Base-by-base conservation (phyloP, 1,140 invertebrate genomes). In the Pygmarrhopalites habei region DNA sequence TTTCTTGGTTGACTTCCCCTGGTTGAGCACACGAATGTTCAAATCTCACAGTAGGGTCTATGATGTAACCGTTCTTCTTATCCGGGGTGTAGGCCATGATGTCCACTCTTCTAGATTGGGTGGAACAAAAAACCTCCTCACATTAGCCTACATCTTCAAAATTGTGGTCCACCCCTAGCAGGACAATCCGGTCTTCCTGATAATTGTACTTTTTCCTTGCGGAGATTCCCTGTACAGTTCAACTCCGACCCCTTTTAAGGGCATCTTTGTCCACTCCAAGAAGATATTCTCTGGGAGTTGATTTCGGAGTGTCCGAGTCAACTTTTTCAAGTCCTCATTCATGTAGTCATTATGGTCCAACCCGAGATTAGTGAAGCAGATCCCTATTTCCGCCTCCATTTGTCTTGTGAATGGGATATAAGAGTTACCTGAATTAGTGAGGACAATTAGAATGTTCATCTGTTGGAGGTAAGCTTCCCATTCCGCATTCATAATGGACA, bases 101-200 rank as follows among this genome's bases (percentile, higher is more conserved):
- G 32, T 35, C 32, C 5, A 35, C 32, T 35, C 32, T n/a, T n/a
- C n/a, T n/a, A n/a, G n/a, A n/a, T n/a, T n/a, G n/a, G n/a, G n/a
- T n/a, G n/a, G n/a, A n/a, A n/a, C n/a, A n/a, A n/a, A n/a, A n/a
- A n/a, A n/a, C n/a, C n/a, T n/a, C n/a, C n/a, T 41, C 1, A 47
- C 57, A 44, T 46, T 58, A 1, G 57, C 57, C 1, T 35, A 46
- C 57, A 58, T 58, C 47, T 58, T 44, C 2, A 58, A 19, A 19
- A 26, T 10, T 1, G 26, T n/a, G 3, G 15, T 58, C 25, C 39
- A 58, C 47, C 47, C 57, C 5, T 39, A 47, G 1, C 5, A 17
- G 4, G 57, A 19, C 2, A 58, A 21, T 26, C 0, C 25, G 1
- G 19, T 44, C 14, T 30, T 58, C 1, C 12, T 21, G 2, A 25